Base-by-base conservation (phyloP, 2,797 vertebrate genomes). In the Gallinago nigripennis region DNA sequence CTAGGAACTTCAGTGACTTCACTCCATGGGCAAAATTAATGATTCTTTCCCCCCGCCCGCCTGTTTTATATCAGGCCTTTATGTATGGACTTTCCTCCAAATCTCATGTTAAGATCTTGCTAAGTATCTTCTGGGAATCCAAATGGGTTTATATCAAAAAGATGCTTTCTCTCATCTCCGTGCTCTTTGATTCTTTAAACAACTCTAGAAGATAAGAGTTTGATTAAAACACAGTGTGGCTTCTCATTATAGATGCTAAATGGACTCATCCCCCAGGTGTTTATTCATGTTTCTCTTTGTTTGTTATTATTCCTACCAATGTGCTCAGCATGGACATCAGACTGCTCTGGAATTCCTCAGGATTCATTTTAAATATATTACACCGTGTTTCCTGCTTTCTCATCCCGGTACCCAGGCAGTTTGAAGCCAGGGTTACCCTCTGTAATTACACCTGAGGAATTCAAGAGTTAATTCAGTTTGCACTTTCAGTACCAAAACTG, bases 101-200 rank as follows among this genome's bases (percentile, higher is more conserved):
- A 50, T 54, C 50, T 33, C 7, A 2, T 68, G 45, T 60, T 77
- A 72, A 68, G 58, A 76, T 79, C 82, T 72, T 58, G 68, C 69
- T 86, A 17, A 83, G 48, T 50, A 11, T 63, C 92, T 87, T 72
- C 17, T 77, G 50, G 82, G 88, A 89, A 24, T 46, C 35, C 14
- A 80, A 72, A 68, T 64, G 73, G 69, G 39, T 50, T 91, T 86
- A 5, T 86, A 83, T 83, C 39, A 89, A 69, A 89, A 68, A 64
- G 78, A 41, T 41, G 2, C 30, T 64, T 77, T 58, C 78, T 95
- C 58, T 89, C 69, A 56, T 92, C 82, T 80, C 78, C 1, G 2
- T 39, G 69, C 28, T 76, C 86, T 93, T 83, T 92, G 86, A 80
- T 89, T 68, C 78, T 77, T 89, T 33, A 56, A 85, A 54, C 89